Evolutionary conservation across 2,888 invertebrate genomes (phyloP), one percentile per base, ranked within the genome.

Genomic region (Amblyjoppa fuscipennis): DNA sequence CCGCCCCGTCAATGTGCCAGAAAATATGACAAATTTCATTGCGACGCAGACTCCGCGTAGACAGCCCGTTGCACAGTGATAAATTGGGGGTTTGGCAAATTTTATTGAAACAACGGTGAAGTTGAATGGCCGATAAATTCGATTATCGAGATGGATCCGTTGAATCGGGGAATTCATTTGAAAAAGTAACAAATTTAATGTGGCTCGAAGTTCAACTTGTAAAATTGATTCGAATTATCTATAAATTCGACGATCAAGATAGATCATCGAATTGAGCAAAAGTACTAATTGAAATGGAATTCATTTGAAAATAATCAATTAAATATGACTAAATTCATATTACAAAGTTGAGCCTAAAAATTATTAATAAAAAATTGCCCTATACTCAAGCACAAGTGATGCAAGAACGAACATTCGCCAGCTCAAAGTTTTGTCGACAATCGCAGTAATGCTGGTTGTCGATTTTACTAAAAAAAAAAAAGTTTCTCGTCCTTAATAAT

Each of bases 11-110:
- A 13, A 79, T 66, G 34, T 56, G 66, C 45, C 45, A 56, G 16
- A 45, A 79, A 76, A 79, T 68, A 66, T 82, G 34, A 66, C 68
- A 59, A 70, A 76, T 76, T 49, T 49, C 20, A 20, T 76, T 64
- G 20, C 64, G 20, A 9, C 16, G 64, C 64, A 76, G 75, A 76
- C 75, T 34, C 31, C 25, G 45, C 61, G 31, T 28, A 74, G 74
- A 74, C 74, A 41, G 5, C n/a, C 16, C 28, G 31, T 61, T 41
- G 5, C 31, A n/a, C 3, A 51, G 5, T 16, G 16, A 64, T 2
- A 64, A 64, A 64, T 64, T n/a, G 6, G 64, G 64, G 5, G 5
- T 34, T 16, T 28, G 31, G 5, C 16, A n/a, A 64, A 64, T 64
- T 64, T 64, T 34, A 64, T 31, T 16, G 16, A 16, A 16, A 61